Conservation (phyloP, 2,888 invertebrate genomes). For the Synanthedon andrenaeformis region DNA sequence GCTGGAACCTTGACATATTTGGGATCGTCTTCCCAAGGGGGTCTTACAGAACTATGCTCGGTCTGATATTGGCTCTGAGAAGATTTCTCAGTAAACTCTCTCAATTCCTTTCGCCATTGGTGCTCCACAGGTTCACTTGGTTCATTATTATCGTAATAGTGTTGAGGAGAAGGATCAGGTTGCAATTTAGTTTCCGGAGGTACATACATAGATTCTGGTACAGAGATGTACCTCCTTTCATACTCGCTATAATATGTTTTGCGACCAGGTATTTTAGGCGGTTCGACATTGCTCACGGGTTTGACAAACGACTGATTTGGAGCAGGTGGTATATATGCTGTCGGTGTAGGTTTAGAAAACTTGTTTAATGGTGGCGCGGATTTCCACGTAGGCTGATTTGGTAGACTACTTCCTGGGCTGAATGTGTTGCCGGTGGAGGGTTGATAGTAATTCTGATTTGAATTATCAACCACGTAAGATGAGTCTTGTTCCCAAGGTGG, state of each 20-base stretch:
- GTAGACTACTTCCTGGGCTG: slow-evolving; percentile 14
- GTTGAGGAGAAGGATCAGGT: slow-evolving; percentile 58
- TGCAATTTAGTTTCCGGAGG: slow-evolving; percentile 53
- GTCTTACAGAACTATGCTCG: slow-evolving; percentile 37
- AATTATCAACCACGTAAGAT: slow-evolving; percentile 35
- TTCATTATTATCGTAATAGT: slow-evolving; percentile 58
- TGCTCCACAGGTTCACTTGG: slow-evolving; percentile 48
- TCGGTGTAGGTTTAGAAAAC: slow-evolving; percentile 44
- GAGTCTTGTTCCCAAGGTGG: slow-evolving; percentile 64
- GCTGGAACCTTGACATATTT: slow-evolving; percentile 39
- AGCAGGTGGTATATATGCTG: slow-evolving; percentile 56
- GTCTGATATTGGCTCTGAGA: slow-evolving; percentile 36
- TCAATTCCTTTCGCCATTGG: slow-evolving; percentile 60
- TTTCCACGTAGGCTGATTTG: slow-evolving; percentile 25
- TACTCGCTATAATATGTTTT: slow-evolving; percentile 65
- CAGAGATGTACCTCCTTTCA: slow-evolving; percentile 59
- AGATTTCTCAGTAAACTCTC: slow-evolving; percentile 60
- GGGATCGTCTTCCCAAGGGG: slow-evolving; percentile 54
- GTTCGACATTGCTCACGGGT: slow-evolving; percentile 29
- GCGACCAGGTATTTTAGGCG: slow-evolving; percentile 42
- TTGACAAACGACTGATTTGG: slow-evolving; percentile 62
- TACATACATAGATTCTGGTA: slow-evolving; percentile 57
- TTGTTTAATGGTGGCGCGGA: slow-evolving; percentile 32
- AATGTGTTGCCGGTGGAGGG: slow-evolving; percentile 25
- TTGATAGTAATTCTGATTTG: slow-evolving; percentile 39